Evolutionary conservation across 2,888 invertebrate genomes (phyloP).

Genomic region (Orchestes rusci): DNA sequence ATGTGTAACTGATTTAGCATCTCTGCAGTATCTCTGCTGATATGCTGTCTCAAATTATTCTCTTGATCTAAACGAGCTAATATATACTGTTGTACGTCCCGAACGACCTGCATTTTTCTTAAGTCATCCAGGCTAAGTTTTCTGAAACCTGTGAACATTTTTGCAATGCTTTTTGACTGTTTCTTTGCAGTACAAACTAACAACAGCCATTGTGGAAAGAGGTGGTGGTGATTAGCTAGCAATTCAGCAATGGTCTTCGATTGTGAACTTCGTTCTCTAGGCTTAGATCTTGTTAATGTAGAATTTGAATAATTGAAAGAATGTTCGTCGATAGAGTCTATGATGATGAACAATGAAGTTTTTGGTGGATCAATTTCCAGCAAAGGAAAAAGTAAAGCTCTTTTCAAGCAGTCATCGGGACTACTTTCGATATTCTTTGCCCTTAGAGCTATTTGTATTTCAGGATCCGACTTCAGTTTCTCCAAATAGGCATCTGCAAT

Average conservation of each 20-base stretch:
- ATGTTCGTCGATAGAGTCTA: slow-evolving; percentile 89
- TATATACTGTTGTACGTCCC: slow-evolving; percentile 94
- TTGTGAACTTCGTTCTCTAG: slow-evolving; percentile 42
- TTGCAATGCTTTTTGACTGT: slow-evolving; percentile 74
- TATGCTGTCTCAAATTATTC: slow-evolving; percentile 73
- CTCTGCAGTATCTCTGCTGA: slow-evolving; percentile 87
- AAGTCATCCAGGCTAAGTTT: slow-evolving; percentile 90
- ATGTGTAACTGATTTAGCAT: slow-evolving; percentile 92
- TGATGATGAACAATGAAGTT: slow-evolving; percentile 73
- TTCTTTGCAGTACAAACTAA: slow-evolving; percentile 82
- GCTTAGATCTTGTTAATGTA: slow-evolving; percentile 49
- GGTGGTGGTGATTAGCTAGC: slow-evolving; percentile 80
- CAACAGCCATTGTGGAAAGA: slow-evolving; percentile 89
- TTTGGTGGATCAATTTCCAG: slow-evolving; percentile 81
- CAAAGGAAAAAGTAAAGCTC: slow-evolving; percentile 79
- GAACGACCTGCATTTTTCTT: slow-evolving; percentile 80
- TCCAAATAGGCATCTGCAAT: slow-evolving; percentile 77
- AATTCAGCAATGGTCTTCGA: slow-evolving; percentile 72
- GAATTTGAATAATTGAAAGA: slow-evolving; percentile 52
- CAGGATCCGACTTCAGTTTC: slow-evolving; percentile 67
- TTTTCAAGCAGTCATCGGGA: slow-evolving; percentile 87
- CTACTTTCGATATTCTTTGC: slow-evolving; percentile 78
- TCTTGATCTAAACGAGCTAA: slow-evolving; percentile 84
- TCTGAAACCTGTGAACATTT: slow-evolving; percentile 80
- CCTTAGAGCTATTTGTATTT: slow-evolving; percentile 70